Base-by-base conservation (phyloP, 2,113 vertebrate genomes). In the Podocnemis expansa region DNA sequence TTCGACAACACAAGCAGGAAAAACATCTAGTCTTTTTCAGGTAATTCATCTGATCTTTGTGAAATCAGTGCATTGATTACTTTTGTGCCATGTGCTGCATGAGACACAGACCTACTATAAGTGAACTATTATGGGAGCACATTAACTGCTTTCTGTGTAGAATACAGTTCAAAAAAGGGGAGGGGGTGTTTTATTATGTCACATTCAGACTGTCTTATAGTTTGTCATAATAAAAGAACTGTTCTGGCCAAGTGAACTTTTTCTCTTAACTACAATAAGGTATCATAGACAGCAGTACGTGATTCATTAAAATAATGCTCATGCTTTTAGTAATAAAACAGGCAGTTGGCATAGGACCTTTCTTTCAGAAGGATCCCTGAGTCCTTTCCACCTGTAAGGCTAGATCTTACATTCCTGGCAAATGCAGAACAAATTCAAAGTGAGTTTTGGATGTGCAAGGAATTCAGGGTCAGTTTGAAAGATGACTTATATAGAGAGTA, bases 21-120 rank as follows among this genome's bases (percentile, higher is more conserved):
- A 99, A 99, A 89, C 98, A 99, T 58, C 98, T 99, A 8, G 98
- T 99, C 41, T 99, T 99, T 95, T 99, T 99, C 97, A 99, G 99
- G 99, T 99, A 96, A 17, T 76, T 54, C 14, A 2, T 17, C 31
- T 4, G 47, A 41, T 93, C 3, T 1, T 24, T 63, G 31, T 83
- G 80, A 70, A 43, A 41, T 43, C 8, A 8, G 17, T 10, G 2
- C 0, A 1, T 10, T 85, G 60, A 10, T 76, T n/a, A 8, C 8
- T 82, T 73, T 41, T 17, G 0, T 79, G 25, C 12, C 52, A 4
- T 56, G 1, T 17, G n/a, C 67, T 54, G 63, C 21, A 25, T 85
- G 52, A n/a, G 43, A 58, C 16, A 8, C 6, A 22, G 0, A 45
- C 13, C 31, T 76, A 21, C 24, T 81, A 43, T 13, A 75, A 58